Evolutionary conservation across 2,888 invertebrate species (phyloP).

Genomic region (Lasius platythorax): DNA sequence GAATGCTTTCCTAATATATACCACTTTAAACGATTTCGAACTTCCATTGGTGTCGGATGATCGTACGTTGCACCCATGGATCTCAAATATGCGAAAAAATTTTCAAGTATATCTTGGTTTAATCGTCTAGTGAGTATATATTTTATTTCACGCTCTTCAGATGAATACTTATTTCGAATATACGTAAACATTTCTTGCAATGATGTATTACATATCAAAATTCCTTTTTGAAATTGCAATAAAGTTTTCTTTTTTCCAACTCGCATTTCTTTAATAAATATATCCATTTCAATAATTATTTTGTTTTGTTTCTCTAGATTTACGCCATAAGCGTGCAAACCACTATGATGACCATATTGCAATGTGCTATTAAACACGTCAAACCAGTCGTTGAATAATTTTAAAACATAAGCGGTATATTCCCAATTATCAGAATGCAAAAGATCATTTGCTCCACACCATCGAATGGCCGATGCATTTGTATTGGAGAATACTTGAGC

Average conservation of each 20-base stretch:
- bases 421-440: neutral
- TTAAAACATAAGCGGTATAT: neutral
- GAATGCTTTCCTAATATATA: neutral
- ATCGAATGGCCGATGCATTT: neutral
- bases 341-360: neutral
- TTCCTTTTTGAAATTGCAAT: neutral
- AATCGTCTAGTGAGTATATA: neutral
- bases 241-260: neutral
- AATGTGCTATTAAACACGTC: neutral
- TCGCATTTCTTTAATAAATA: neutral
- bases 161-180: neutral
- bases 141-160: neutral
- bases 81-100: neutral
- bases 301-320: conserved; percentile 6
- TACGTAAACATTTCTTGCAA: neutral
- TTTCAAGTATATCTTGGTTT: neutral
- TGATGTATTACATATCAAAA: neutral
- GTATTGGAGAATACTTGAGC: conserved; percentile 3
- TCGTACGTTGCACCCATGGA: neutral
- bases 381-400: neutral
- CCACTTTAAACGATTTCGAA: neutral
- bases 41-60: neutral
- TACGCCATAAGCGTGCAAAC: neutral
- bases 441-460: conserved; percentile 1
- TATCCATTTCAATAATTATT: neutral